phyloP scores from a whole-genome alignment of 2,113 vertebrate genomes.

The Mus spicilegus region DNA sequence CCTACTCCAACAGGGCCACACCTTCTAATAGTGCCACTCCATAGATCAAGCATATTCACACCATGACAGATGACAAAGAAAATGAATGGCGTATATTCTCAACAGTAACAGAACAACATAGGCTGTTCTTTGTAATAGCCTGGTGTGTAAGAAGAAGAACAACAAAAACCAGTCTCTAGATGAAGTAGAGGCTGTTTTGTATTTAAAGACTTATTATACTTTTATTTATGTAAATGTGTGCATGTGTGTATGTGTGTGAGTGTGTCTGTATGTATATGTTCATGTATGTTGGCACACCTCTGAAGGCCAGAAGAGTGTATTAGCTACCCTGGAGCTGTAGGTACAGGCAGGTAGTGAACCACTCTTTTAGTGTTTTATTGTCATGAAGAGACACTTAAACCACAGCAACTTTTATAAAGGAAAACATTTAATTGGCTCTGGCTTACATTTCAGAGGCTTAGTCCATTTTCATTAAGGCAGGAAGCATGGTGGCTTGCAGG shows the following conservation, averaged over 20 bases:
- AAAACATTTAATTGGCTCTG: background rate
- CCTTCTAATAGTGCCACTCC: no score
- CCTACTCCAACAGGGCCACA: no score
- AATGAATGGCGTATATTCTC: background rate
- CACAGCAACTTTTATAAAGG: background rate
- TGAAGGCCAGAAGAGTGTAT: background rate
- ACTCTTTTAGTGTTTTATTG: background rate
- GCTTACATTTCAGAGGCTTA: no score
- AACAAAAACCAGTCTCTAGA: no score
- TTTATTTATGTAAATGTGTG: background rate
- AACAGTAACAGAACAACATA: background rate
- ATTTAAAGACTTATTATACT: background rate
- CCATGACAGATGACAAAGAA: background rate
- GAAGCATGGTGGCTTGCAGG: no score
- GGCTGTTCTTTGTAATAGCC: conserved; percentile 18
- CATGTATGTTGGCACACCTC: no score
- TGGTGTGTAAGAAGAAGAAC: background rate
- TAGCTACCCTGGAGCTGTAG: background rate
- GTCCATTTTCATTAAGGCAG: no score
- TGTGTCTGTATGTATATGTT: background rate
- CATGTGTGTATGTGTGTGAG: background rate
- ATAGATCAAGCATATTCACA: no score
- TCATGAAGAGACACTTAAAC: background rate
- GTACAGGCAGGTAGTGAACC: background rate
- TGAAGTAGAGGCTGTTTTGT: background rate